phyloP scores from a whole-genome alignment of 2,888 invertebrate species.

The Noctua fimbriata region DNA sequence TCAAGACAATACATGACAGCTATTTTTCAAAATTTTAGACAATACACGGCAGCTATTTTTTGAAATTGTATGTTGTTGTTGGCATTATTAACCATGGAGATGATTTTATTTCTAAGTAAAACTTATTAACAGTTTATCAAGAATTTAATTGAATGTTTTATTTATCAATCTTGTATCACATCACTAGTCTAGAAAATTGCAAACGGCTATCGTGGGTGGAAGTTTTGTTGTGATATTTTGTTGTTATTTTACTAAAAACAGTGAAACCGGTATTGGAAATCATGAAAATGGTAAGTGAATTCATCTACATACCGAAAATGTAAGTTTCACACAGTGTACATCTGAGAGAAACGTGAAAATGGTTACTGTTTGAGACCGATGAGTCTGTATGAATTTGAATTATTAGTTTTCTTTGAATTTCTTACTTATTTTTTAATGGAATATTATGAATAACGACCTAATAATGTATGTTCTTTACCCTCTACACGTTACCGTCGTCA shows the following conservation, averaged over 20 bases:
- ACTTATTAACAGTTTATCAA: neutral
- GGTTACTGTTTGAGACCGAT: conserved; percentile 36
- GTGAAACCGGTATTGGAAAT: conserved; percentile 73
- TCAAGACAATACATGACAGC: too few relatives aligned
- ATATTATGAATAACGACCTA: neutral
- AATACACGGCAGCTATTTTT: too few relatives aligned
- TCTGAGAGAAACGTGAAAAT: conserved; percentile 3
- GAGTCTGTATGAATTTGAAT: conserved; percentile 61
- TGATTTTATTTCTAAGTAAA: neutral
- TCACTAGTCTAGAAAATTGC: conserved; percentile 78
- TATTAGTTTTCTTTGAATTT: conserved; percentile 54
- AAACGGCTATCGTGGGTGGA: conserved; percentile 81
- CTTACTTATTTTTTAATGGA: conserved; percentile 28
- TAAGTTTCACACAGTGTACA: neutral
- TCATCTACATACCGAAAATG: neutral
- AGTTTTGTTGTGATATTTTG: conserved; percentile 85
- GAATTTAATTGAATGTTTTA: neutral
- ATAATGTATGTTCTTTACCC: neutral
- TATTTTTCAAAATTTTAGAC: neutral
- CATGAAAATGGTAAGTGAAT: conserved; percentile 80
- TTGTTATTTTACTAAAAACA: conserved; percentile 75
- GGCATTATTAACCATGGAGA: rapidly evolving
- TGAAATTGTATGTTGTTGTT: rapidly evolving
- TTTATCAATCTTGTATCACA: conserved; percentile 43
- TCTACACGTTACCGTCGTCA: neutral